Evolutionary conservation across 1,140 invertebrate genomes (phyloP).

Genomic region (Drosophila persimilis): DNA sequence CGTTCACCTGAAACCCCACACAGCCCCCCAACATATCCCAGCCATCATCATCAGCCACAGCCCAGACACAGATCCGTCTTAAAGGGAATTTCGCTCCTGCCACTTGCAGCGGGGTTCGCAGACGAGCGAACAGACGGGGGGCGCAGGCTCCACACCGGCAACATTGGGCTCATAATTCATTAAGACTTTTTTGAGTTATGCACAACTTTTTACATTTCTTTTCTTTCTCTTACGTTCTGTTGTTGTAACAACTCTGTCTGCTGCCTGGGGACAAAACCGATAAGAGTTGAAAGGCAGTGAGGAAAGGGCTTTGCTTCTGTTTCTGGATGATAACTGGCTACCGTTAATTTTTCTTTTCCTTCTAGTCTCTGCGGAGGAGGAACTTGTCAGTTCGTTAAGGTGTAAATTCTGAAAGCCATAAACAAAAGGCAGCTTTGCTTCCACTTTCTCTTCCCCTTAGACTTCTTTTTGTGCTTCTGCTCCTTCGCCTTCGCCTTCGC

Average conservation of each 20-base stretch:
- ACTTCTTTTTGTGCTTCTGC: slow-evolving; percentile 20
- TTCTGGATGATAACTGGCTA: slow-evolving; percentile 60
- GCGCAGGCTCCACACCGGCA: slow-evolving; percentile 23
- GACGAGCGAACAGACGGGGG: slow-evolving; percentile 51
- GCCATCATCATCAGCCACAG: too few relatives aligned
- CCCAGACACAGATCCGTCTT: too few relatives aligned
- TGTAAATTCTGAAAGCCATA: slow-evolving; percentile 77
- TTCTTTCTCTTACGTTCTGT: slow-evolving; percentile 38
- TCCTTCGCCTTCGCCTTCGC: slow-evolving; percentile 10
- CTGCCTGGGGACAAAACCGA: slow-evolving; percentile 70
- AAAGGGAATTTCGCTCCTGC: too few relatives aligned
- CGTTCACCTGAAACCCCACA: too few relatives aligned
- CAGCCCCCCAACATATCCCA: too few relatives aligned
- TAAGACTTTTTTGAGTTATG: slow-evolving; percentile 77
- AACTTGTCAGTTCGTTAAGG: slow-evolving; percentile 68
- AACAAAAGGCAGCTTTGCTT: slow-evolving; percentile 65
- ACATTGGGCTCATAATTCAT: slow-evolving; percentile 69
- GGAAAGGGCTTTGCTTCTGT: slow-evolving; percentile 26
- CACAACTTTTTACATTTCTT: slow-evolving; percentile 55
- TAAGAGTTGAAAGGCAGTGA: slow-evolving; percentile 38
- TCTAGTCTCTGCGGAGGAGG: slow-evolving; percentile 9
- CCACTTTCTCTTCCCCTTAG: not conserved
- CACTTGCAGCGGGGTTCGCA: not conserved
- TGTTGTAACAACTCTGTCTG: slow-evolving; percentile 49
- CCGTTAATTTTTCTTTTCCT: slow-evolving; percentile 54